Evolutionary conservation across 2,113 vertebrate genomes (phyloP).

Genomic region (Papio anubis): DNA sequence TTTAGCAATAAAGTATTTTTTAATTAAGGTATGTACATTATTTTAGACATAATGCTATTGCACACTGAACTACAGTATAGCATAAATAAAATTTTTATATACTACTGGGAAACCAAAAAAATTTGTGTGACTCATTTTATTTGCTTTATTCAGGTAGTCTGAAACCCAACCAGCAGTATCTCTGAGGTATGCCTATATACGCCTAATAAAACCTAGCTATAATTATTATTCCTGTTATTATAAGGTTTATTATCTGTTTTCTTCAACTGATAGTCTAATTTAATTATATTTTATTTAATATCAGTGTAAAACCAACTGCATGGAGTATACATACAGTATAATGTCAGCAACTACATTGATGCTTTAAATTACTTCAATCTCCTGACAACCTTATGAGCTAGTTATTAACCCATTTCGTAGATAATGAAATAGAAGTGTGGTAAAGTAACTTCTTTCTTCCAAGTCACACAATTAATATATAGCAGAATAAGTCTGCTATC

Average conservation of each 20-base stretch:
- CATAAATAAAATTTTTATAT: too few relatives aligned
- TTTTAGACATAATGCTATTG: too few relatives aligned
- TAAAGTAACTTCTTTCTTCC: background rate
- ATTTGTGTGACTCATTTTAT: too few relatives aligned
- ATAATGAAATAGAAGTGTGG: background rate
- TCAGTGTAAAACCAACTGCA: background rate
- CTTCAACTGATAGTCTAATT: background rate
- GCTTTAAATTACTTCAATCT: background rate
- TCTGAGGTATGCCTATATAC: too few relatives aligned
- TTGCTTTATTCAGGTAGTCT: too few relatives aligned
- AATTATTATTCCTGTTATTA: background rate
- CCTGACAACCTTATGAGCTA: background rate
- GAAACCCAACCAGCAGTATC: too few relatives aligned
- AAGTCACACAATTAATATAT: background rate
- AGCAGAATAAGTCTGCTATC: background rate
- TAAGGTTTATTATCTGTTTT: background rate
- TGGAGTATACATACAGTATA: background rate
- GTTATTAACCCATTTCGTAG: background rate
- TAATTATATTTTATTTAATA: slow-evolving; percentile 33
- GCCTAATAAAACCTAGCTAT: background rate
- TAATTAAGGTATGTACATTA: too few relatives aligned
- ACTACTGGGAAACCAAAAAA: too few relatives aligned
- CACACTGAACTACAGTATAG: too few relatives aligned
- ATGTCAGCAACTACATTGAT: background rate
- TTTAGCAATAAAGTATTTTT: too few relatives aligned